These are phyloP conservation scores for Anodontia alba DNA, from an alignment of 2,888 invertebrate genomes.

Conservation along the genomic window DNA sequence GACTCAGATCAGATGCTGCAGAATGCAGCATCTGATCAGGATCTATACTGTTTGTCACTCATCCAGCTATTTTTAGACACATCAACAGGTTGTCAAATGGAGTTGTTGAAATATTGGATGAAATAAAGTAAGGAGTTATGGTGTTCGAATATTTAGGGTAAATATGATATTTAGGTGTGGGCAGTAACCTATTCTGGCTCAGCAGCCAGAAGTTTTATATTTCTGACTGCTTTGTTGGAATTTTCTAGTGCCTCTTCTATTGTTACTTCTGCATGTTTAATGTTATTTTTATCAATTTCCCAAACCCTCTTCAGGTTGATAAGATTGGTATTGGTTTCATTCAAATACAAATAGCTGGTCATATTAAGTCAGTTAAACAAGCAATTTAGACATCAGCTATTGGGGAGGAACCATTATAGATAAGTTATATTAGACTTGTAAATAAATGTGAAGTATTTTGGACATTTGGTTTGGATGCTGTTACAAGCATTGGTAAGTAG, in stretches of 20 bases:
- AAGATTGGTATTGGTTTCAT: conserved; percentile 4
- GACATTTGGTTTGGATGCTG: neutral
- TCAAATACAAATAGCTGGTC: neutral
- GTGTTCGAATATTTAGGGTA: too few species aligned
- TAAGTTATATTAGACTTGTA: too few species aligned
- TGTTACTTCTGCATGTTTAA: conserved; percentile 8
- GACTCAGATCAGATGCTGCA: too few species aligned
- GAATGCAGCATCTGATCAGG: too few species aligned
- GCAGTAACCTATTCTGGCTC: conserved; percentile 1
- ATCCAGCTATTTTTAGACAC: too few species aligned
- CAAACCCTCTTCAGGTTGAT: neutral
- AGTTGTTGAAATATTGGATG: too few species aligned
- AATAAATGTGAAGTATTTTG: neutral
- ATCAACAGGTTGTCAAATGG: too few species aligned
- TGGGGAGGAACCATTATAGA: neutral
- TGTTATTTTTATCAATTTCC: conserved; percentile 6
- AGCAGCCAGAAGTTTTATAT: neutral
- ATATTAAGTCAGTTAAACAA: too few species aligned
- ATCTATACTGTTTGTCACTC: too few species aligned
- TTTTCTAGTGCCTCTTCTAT: neutral
- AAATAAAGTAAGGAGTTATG: too few species aligned
- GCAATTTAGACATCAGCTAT: too few species aligned
- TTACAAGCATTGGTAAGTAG: too few species aligned
- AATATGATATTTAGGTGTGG: conserved; percentile 3
- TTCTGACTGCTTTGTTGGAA: neutral